Conservation (phyloP, 2,113 vertebrate genomes). For the Camelus dromedarius region DNA sequence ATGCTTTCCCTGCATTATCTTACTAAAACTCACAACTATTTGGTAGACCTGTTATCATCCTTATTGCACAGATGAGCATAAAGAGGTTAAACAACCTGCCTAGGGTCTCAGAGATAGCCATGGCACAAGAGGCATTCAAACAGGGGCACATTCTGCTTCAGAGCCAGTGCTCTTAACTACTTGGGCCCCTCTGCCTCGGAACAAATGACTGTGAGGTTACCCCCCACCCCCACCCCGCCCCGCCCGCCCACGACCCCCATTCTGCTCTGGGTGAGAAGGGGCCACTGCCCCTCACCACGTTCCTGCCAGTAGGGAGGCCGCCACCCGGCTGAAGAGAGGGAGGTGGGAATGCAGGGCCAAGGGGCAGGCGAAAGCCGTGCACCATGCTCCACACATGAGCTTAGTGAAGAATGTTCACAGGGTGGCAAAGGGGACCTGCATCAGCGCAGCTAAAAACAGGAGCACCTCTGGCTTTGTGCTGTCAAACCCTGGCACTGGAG, state of each 20-base stretch:
- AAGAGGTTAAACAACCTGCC: neutral
- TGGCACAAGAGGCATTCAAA: constrained; percentile 38
- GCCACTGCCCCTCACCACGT: neutral
- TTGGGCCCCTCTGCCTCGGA: neutral
- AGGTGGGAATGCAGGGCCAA: neutral
- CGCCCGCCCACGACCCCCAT: neutral
- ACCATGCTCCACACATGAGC: neutral
- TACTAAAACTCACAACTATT: neutral
- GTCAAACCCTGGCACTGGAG: neutral
- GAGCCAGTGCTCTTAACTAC: neutral
- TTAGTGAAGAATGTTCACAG: constrained; percentile 53
- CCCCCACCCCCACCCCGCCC: neutral
- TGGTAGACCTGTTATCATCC: neutral
- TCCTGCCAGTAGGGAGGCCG: neutral
- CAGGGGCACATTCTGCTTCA: neutral
- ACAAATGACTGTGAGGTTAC: neutral
- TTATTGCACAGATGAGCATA: neutral
- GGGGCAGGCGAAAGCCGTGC: neutral
- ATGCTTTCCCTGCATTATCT: neutral
- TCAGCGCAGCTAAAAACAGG: constrained; percentile 57
- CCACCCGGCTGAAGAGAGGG: neutral
- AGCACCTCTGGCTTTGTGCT: neutral
- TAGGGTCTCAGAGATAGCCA: neutral
- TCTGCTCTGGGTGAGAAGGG: neutral
- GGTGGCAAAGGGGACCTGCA: neutral